phyloP scores from a whole-genome alignment of 2,113 vertebrate genomes.

The Saccopteryx leptura region DNA sequence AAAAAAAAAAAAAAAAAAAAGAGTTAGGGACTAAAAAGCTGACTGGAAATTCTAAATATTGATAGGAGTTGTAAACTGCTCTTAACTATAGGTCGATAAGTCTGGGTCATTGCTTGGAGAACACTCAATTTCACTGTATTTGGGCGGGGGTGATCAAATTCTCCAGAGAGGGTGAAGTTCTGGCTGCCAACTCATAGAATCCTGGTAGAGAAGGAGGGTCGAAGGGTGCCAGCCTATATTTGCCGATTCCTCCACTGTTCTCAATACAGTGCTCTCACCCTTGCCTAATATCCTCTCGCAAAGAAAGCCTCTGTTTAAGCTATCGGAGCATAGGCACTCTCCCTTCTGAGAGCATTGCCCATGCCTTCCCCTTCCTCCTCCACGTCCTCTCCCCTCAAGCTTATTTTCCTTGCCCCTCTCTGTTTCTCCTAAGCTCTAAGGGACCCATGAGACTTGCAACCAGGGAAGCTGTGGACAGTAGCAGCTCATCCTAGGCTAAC shows the following conservation, averaged over 20 bases:
- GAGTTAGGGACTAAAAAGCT: background rate
- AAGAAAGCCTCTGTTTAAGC: background rate
- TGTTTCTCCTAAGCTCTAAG: no score
- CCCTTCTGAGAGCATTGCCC: no score
- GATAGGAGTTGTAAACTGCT: background rate
- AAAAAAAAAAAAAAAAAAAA: no score
- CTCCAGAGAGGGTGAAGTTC: background rate
- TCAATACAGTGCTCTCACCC: background rate
- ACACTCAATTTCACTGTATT: background rate
- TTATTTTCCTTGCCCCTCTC: no score
- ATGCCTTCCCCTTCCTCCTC: no score
- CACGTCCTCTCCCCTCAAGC: no score
- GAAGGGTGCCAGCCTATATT: background rate
- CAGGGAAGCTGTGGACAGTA: no score
- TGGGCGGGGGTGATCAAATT: background rate
- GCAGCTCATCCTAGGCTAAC: no score
- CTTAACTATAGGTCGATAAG: background rate
- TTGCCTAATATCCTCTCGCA: background rate
- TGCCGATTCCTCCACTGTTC: background rate
- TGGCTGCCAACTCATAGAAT: background rate
- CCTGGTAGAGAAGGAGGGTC: background rate
- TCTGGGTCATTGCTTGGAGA: background rate
- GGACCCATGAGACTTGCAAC: no score
- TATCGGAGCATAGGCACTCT: no score
- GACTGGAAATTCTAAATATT: background rate